Evolutionary conservation across 1,140 invertebrate species (phyloP).

Genomic region (Trachymyrmex cornetzi): DNA sequence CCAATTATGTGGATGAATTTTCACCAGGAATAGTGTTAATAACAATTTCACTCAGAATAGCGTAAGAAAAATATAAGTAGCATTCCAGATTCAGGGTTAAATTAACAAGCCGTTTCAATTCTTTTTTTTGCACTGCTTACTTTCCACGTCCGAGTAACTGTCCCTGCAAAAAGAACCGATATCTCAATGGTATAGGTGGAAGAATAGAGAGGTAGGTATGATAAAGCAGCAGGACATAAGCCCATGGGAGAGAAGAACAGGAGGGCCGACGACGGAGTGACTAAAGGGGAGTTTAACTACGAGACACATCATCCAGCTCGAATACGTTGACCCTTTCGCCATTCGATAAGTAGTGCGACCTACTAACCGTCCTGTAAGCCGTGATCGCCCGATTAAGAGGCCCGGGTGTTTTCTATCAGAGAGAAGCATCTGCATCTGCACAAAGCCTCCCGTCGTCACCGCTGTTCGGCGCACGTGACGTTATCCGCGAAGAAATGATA

Average conservation of each 20-base stretch:
- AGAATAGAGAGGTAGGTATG: slow-evolving; percentile 33
- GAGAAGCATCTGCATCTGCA: background rate
- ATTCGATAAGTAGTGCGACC: slow-evolving; percentile 75
- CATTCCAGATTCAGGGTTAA: background rate
- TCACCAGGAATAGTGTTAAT: too few relatives aligned
- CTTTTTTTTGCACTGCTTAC: background rate
- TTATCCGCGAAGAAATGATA: slow-evolving; percentile 57
- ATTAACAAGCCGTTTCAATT: slow-evolving; percentile 13
- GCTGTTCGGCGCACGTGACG: slow-evolving; percentile 19
- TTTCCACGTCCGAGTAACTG: slow-evolving; percentile 3
- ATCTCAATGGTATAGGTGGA: background rate
- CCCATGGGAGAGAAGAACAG: slow-evolving; percentile 25
- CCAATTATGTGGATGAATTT: too few relatives aligned
- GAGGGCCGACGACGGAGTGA: slow-evolving; percentile 38
- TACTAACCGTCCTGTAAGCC: slow-evolving; percentile 79
- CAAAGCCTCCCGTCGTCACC: slow-evolving; percentile 2
- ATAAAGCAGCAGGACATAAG: slow-evolving; percentile 69
- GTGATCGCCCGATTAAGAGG: slow-evolving; percentile 58
- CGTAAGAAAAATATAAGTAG: too few relatives aligned
- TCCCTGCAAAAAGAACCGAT: slow-evolving; percentile 31
- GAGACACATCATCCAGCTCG: slow-evolving; percentile 70
- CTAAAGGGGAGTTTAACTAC: slow-evolving; percentile 42
- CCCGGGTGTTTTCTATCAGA: slow-evolving; percentile 40
- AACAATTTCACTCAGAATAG: too few relatives aligned
- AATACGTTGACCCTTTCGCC: slow-evolving; percentile 79